phyloP scores from a whole-genome alignment of 1,140 invertebrate species.

The Chironomus striatipennis region DNA sequence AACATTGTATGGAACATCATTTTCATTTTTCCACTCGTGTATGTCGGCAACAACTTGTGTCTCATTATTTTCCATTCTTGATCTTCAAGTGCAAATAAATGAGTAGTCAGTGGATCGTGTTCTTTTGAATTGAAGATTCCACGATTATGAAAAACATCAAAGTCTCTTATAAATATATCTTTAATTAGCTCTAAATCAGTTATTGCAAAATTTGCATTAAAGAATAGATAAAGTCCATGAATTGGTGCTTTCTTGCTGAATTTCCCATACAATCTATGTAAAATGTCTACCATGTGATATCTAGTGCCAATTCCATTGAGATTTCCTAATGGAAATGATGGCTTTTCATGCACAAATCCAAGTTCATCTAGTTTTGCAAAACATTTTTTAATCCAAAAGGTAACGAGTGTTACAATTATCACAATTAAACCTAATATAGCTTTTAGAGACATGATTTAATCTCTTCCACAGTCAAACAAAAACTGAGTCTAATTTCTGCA shows the following conservation, averaged over 20 bases:
- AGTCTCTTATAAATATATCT: slow-evolving; percentile 36
- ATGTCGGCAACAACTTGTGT: slow-evolving; percentile 42
- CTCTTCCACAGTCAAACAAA: neutral
- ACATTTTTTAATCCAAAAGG: neutral
- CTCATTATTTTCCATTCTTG: slow-evolving; percentile 43
- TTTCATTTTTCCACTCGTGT: slow-evolving; percentile 46
- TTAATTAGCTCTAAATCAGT: slow-evolving; percentile 34
- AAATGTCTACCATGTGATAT: slow-evolving; percentile 6
- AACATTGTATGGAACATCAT: slow-evolving; percentile 39
- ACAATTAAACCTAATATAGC: neutral
- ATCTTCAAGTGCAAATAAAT: slow-evolving; percentile 30
- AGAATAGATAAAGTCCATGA: slow-evolving; percentile 28
- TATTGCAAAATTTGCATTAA: slow-evolving; percentile 34
- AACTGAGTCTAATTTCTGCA: no score
- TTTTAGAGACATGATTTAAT: neutral
- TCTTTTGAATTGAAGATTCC: slow-evolving; percentile 27
- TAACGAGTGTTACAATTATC: neutral
- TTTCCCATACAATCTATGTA: slow-evolving; percentile 14
- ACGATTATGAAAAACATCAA: slow-evolving; percentile 30
- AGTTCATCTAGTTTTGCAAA: neutral
- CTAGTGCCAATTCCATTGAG: neutral
- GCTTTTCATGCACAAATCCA: neutral
- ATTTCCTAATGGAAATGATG: slow-evolving; percentile 25
- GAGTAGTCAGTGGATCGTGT: slow-evolving; percentile 28
- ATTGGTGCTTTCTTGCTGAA: slow-evolving; percentile 11